phyloP scores from a whole-genome alignment of 2,797 vertebrate genomes.

The Phataginus tetradactyla region DNA sequence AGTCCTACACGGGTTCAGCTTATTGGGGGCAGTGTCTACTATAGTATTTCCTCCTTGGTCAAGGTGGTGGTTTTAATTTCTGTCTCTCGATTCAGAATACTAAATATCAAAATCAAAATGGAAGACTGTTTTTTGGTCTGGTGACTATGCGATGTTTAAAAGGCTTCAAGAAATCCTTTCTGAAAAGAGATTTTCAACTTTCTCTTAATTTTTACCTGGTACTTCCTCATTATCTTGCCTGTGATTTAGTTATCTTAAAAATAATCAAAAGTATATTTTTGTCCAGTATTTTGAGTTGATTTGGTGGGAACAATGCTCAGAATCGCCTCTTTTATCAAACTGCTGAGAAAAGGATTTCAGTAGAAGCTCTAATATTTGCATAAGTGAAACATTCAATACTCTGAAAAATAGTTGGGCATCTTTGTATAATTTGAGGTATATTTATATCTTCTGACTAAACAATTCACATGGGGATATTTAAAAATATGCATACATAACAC shows the following conservation, averaged over 20 bases:
- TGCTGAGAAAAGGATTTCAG: not conserved
- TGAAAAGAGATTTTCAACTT: not conserved
- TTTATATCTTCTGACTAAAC: not conserved
- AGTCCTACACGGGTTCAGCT: not conserved
- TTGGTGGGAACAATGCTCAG: not conserved
- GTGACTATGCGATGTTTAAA: not conserved
- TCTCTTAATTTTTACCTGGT: not conserved
- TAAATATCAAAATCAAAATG: not conserved
- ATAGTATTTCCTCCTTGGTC: accelerated
- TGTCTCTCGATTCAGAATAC: not conserved
- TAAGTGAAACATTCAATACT: not conserved
- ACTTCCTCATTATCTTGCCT: not conserved
- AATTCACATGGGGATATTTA: not conserved
- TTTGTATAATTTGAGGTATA: not conserved
- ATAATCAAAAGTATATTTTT: not conserved
- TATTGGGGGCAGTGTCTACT: not conserved
- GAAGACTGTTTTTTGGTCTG: not conserved
- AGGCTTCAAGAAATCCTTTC: not conserved
- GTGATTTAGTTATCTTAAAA: not conserved
- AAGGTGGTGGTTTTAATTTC: not conserved
- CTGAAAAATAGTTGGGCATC: not conserved
- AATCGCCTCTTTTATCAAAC: not conserved
- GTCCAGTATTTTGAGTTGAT: not conserved
- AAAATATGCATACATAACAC: not conserved
- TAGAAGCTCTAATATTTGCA: not conserved